A percentile compares a stretch with the other conserved stretches of the same genome.
These are phyloP conservation scores for Mustela lutreola DNA, from an alignment of 2,113 vertebrate species.

Conservation along the genomic window DNA sequence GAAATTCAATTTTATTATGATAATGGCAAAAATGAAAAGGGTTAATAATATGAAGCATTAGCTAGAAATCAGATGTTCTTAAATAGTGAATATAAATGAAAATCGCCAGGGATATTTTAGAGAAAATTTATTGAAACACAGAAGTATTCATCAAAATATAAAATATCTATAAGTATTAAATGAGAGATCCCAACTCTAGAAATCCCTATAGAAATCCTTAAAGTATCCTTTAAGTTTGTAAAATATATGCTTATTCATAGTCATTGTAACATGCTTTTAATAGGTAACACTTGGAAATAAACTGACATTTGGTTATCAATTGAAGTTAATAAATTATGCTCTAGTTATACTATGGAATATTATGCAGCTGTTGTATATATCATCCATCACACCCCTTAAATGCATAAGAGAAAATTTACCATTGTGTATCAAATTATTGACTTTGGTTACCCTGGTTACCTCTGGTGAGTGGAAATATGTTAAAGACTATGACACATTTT, in stretches of 20 bases:
- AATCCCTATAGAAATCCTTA: neutral
- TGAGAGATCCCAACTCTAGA: neutral
- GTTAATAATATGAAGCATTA: neutral
- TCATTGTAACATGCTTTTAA: neutral
- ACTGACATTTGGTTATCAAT: neutral
- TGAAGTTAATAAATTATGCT: conserved; percentile 35
- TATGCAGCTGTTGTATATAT: neutral
- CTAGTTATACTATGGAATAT: neutral
- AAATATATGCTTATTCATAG: neutral
- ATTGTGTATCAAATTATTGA: neutral
- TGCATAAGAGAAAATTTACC: neutral
- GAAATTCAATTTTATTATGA: conserved; percentile 12
- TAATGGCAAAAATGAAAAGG: conserved; percentile 10
- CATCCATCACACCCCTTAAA: neutral
- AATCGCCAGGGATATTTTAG: neutral
- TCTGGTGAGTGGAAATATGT: neutral
- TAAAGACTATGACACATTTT: neutral
- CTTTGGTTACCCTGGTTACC: neutral
- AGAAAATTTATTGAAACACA: conserved; percentile 19
- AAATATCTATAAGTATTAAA: neutral
- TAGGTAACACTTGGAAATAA: neutral
- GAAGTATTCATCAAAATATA: neutral
- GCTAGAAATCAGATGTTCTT: neutral
- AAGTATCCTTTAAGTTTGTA: neutral
- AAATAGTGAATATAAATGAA: neutral